Evolutionary conservation across 2,888 invertebrate genomes (phyloP).

Genomic region (Mesochorus sp.): DNA sequence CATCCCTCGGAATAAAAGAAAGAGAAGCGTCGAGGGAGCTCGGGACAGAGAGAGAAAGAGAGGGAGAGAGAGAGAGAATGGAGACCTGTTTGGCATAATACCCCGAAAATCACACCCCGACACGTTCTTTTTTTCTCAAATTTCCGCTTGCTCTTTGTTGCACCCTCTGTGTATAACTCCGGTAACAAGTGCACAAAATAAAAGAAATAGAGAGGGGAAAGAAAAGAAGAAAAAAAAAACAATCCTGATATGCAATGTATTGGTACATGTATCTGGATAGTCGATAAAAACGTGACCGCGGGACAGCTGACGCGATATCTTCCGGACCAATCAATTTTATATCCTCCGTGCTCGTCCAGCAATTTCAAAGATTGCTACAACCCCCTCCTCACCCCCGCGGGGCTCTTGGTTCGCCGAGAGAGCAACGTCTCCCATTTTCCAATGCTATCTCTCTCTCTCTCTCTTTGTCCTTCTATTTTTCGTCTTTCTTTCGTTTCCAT

Average conservation of each 20-base stretch:
- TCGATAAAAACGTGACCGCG: conserved; percentile 66
- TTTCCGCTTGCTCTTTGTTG: neutral
- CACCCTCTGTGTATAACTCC: too few relatives aligned
- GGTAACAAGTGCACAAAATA: too few relatives aligned
- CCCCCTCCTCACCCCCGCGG: too few relatives aligned
- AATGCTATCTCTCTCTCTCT: conserved; percentile 37
- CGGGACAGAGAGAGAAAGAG: neutral
- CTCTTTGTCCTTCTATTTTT: conserved; percentile 20
- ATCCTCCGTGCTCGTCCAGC: conserved; percentile 67
- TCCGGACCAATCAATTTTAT: conserved; percentile 72
- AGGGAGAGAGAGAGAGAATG: neutral
- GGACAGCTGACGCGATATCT: conserved; percentile 70
- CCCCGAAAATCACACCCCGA: neutral
- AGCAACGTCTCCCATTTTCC: neutral
- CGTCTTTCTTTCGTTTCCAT: conserved; percentile 30
- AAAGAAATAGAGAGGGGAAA: neutral
- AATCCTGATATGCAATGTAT: conserved; percentile 11
- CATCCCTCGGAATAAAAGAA: too few relatives aligned
- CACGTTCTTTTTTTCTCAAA: neutral
- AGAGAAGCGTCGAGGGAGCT: neutral
- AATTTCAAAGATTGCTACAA: conserved; percentile 73
- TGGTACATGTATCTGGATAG: conserved; percentile 34
- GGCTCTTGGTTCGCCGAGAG: too few relatives aligned
- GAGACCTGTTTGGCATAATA: neutral
- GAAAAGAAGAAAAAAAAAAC: neutral